These are phyloP conservation scores for Linnaemya vulpina DNA, from an alignment of 2,888 invertebrate genomes.

Conservation along the genomic window DNA sequence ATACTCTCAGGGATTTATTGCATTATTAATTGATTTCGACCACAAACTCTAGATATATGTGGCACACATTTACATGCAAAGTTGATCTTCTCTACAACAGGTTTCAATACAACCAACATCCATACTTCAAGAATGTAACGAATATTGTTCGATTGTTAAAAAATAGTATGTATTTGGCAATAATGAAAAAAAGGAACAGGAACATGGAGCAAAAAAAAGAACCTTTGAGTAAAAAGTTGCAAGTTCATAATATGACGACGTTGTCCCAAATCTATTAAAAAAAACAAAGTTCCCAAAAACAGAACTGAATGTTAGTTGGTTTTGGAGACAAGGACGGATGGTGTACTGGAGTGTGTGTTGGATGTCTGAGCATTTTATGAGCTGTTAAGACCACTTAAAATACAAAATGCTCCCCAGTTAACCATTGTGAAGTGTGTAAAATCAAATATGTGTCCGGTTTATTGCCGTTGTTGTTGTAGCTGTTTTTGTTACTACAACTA, in stretches of 20 bases:
- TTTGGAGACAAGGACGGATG: slow-evolving; percentile 16
- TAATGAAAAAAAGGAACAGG: slow-evolving; percentile 9
- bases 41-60: slow-evolving; percentile 16
- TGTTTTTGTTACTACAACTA: slow-evolving; percentile 48
- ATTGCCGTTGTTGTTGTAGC: slow-evolving; percentile 65
- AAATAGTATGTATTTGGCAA: slow-evolving; percentile 4
- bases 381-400: slow-evolving; percentile 78
- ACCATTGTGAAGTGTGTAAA: slow-evolving; percentile 79
- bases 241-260: slow-evolving; percentile 41
- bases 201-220: slow-evolving; percentile 5
- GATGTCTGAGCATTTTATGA: slow-evolving; percentile 78
- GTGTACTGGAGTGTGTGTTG: slow-evolving; percentile 44
- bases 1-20: slow-evolving; percentile 73
- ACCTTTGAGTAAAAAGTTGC: slow-evolving; percentile 24
- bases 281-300: slow-evolving; percentile 20
- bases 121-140: not conserved
- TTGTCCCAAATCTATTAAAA: slow-evolving; percentile 43
- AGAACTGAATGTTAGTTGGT: slow-evolving; percentile 46
- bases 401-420: slow-evolving; percentile 81
- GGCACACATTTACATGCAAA: slow-evolving; percentile 35
- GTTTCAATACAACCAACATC: not conserved
- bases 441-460: slow-evolving; percentile 76
- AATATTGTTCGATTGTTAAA: slow-evolving; percentile 22
- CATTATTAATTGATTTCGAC: slow-evolving; percentile 78
- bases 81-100: slow-evolving; percentile 27